Base-by-base conservation (phyloP, 2,888 invertebrate species). In the Drosophila atroscutellata region DNA sequence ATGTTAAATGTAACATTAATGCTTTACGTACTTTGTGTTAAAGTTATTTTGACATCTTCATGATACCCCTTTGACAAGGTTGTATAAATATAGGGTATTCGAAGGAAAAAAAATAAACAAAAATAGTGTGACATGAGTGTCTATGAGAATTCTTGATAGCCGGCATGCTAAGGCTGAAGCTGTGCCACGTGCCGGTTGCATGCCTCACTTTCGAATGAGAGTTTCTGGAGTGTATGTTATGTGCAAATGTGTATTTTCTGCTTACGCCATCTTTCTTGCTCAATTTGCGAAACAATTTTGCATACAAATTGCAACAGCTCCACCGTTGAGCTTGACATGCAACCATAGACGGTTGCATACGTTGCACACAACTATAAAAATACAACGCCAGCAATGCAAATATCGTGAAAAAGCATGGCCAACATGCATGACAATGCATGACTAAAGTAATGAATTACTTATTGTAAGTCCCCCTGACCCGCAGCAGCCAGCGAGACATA, bases 361-460 rank as follows among this genome's bases (percentile, higher is more conserved):
- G 54, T 70, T 69, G 70, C 72, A 75, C 55, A 37, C 55, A 55
- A 59, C 63, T 72, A 86, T 84, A 86, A 82, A 86, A 86, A 86
- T 88, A 72, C 88, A 81, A 77, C 81, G 78, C 67, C 65, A 67
- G 71, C 73, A 76, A 70, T 76, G 81, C 79, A 79, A 77, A 72
- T 70, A 84, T 74, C 60, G 71, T 80, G 72, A 72, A 74, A 80
- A 83, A 83, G 83, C 79, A 81, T 83, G 83, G 87, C 81, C 84
- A 86, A 86, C 86, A 83, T 81, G 66, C 85, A 87, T 87, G 84
- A 85, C 84, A 85, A 84, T 89, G 86, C 89, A 89, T 86, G 87
- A 86, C 87, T 81, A 84, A 86, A 83, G 89, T 86, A 86, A 86
- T 86, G 86, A 86, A 89, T 86, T 86, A 89, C 89, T 89, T 89